Evolutionary conservation across 1,140 invertebrate species (phyloP), one percentile per base, ranked within the genome.

Genomic region (Macrosteles quadrilineatus): DNA sequence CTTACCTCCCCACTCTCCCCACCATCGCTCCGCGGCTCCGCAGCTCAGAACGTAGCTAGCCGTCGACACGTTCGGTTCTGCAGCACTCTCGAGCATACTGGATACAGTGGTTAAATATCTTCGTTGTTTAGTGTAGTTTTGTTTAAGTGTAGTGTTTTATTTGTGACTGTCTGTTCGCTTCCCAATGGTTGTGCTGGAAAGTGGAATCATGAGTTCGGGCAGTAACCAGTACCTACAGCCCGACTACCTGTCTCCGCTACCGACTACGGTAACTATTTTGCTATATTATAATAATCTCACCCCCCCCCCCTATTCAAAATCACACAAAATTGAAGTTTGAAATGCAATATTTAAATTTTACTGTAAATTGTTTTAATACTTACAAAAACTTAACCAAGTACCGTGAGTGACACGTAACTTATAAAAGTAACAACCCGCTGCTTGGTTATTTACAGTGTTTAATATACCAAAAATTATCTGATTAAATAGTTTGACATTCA

Each of bases 171-270:
- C 27, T 59, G 55, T 59, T 25, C n/a, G n/a, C n/a, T n/a, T n/a
- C n/a, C 85, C 89, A 91, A 94, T 95, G 93, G 92, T 94, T 86
- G 92, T 95, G 80, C 87, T 95, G 82, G 92, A 94, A 87, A 90
- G 91, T 83, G 89, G 90, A 84, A 91, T 88, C 84, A 95, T 95
- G 91, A 88, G 94, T 87, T 90, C 92, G 80, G 87, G 89, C 79
- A 90, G 91, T 80, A 91, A 89, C 77, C 95, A 94, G 85, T 96
- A 96, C 82, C 84, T 96, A 73, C 93, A 95, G 81, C 94, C 94
- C 81, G 94, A 96, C 85, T 96, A 96, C 84, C 85, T 96, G 77
- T 92, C 93, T 74, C 93, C 94, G 76, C 87, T 95, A 81, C 90
- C 93, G 76, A 94, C 92, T 59, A 93, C 93, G 89, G 94, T 96